Evolutionary conservation across 2,888 invertebrate species (phyloP).

Genomic region (Eupithecia dodoneata): DNA sequence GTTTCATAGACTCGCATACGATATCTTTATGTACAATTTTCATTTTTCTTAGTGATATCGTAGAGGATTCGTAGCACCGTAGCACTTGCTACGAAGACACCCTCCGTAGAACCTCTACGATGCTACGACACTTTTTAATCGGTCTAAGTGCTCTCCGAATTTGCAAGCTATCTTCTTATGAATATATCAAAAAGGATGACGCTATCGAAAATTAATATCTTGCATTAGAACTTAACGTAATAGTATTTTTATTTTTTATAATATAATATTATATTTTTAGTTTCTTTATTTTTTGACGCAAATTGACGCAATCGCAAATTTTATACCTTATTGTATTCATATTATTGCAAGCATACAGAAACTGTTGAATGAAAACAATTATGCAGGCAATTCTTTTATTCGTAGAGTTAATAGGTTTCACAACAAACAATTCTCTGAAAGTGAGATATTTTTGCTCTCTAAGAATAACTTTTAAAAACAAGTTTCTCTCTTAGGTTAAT

Average conservation of each 20-base stretch:
- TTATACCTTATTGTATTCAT: background rate
- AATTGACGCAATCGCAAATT: background rate
- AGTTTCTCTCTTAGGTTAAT: no score
- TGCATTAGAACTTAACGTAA: slow-evolving; percentile 22
- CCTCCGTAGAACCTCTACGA: slow-evolving; percentile 56
- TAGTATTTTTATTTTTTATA: background rate
- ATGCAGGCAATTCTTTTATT: no score
- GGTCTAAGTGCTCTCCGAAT: slow-evolving; percentile 78
- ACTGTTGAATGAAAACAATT: background rate
- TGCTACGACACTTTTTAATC: slow-evolving; percentile 70
- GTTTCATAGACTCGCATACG: no score
- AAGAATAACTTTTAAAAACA: no score
- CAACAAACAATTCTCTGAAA: no score
- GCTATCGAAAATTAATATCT: slow-evolving; percentile 41
- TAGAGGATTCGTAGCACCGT: slow-evolving; percentile 19
- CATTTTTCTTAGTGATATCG: background rate
- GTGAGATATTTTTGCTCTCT: no score
- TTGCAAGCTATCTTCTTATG: slow-evolving; percentile 70
- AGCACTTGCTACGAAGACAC: slow-evolving; percentile 40
- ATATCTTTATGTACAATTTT: background rate
- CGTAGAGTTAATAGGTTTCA: no score
- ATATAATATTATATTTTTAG: no score
- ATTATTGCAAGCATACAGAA: background rate
- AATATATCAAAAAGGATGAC: slow-evolving; percentile 66
- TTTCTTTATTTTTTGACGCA: background rate